Percentiles rank a stretch among this genome's conserved stretches.
These are phyloP conservation scores for Myrmecobius fasciatus DNA, from an alignment of 2,113 vertebrate genomes.

Conservation along the genomic window DNA sequence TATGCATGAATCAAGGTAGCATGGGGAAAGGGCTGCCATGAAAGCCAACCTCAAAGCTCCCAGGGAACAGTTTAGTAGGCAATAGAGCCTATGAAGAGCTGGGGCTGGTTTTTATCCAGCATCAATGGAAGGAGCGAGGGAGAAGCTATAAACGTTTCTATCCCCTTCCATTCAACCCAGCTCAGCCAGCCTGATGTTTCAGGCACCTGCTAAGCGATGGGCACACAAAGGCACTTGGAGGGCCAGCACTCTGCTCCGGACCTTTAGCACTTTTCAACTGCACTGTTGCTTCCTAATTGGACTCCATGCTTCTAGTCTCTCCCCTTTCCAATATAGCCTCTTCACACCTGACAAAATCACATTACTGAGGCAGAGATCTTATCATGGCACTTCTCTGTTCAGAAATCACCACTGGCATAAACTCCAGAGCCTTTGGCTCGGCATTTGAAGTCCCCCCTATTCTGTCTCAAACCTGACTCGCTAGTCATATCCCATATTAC, in stretches of 20 bases:
- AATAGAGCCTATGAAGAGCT: slow-evolving; percentile 44
- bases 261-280: background rate
- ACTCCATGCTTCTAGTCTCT: background rate
- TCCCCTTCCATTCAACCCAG: background rate
- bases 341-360: background rate
- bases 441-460: background rate
- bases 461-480: background rate
- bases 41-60: background rate
- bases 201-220: background rate
- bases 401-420: background rate
- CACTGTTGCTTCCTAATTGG: background rate
- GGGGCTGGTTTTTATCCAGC: slow-evolving; percentile 21
- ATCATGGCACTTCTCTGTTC: background rate
- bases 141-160: background rate
- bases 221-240: background rate
- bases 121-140: background rate
- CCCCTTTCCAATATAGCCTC: background rate
- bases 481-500: background rate
- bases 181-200: background rate
- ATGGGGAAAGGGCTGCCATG: slow-evolving; percentile 31
- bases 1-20: background rate
- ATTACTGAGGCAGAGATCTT: background rate
- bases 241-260: background rate
- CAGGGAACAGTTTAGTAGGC: slow-evolving; percentile 38
- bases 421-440: background rate